These are phyloP conservation scores for Enteromius paludinosus DNA, from an alignment of 2,797 vertebrate genomes.

Conservation along the genomic window DNA sequence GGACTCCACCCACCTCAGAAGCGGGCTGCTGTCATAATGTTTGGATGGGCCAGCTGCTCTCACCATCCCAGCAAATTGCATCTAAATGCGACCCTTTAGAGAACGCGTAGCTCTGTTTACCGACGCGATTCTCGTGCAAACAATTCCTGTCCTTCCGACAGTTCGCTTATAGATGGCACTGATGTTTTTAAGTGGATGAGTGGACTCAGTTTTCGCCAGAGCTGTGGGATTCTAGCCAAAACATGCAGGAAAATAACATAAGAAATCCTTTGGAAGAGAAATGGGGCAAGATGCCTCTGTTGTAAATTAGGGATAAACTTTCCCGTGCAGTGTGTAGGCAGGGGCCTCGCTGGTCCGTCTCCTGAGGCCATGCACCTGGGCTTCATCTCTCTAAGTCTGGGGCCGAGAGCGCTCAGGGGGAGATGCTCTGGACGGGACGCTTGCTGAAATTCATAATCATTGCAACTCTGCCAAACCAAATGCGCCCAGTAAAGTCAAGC, in stretches of 20 bases:
- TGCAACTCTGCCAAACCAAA: constrained; percentile 65
- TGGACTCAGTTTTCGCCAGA: constrained; percentile 44
- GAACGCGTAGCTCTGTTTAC: constrained; percentile 22
- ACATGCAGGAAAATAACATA: constrained; percentile 70
- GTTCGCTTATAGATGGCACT: constrained; percentile 70
- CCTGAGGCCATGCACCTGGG: constrained; percentile 82
- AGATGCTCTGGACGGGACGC: constrained; percentile 72
- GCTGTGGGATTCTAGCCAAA: constrained; percentile 56
- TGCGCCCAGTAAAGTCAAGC: constrained; percentile 48
- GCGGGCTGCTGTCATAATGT: constrained; percentile 69
- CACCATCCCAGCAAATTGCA: constrained; percentile 50
- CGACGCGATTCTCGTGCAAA: constrained; percentile 27
- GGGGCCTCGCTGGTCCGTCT: constrained; percentile 65
- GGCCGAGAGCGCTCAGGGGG: constrained; percentile 72
- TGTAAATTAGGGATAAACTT: constrained; percentile 79
- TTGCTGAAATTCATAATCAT: constrained; percentile 74
- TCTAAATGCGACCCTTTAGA: constrained; percentile 37
- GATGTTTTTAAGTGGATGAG: constrained; percentile 66
- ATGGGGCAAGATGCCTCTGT: constrained; percentile 62
- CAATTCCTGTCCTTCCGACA: constrained; percentile 46
- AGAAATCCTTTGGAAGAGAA: constrained; percentile 60
- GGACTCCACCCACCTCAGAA: constrained; percentile 74
- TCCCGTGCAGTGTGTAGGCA: constrained; percentile 70
- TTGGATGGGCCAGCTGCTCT: constrained; percentile 64
- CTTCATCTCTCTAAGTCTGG: constrained; percentile 77